Evolutionary conservation across 2,113 vertebrate species (phyloP).

Genomic region (Corythornis cristatus): DNA sequence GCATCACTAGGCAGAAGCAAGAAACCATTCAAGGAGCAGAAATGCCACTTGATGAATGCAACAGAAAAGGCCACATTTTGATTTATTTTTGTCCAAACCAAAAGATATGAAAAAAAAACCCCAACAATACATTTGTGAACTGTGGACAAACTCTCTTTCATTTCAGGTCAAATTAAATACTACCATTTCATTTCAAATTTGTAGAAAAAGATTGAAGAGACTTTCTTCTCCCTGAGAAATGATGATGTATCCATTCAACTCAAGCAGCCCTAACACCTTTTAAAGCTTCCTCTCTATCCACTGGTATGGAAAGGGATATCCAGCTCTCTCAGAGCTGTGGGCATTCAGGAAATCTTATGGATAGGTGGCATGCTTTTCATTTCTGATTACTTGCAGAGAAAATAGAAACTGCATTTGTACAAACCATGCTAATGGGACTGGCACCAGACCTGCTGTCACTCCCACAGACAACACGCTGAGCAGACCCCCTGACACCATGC

Average conservation of each 20-base stretch:
- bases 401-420: not conserved
- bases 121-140: accelerated
- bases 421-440: not conserved
- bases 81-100: not conserved
- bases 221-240: not conserved
- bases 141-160: not conserved
- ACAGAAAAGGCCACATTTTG: accelerated
- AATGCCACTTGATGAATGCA: accelerated
- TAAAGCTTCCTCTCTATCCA: not conserved
- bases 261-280: not conserved
- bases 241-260: not conserved
- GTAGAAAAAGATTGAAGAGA: not conserved
- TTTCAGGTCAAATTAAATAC: not conserved
- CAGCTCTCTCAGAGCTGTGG: not conserved
- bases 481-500: not conserved
- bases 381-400: not conserved
- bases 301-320: not conserved
- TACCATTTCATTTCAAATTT: not conserved
- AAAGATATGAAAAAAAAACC: not conserved
- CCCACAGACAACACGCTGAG: accelerated
- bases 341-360: not conserved
- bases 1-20: constrained; percentile 78
- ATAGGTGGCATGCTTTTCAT: not conserved
- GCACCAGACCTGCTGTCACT: not conserved
- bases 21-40: not conserved